These are phyloP conservation scores for Heliconius charithonia DNA, from an alignment of 2,888 invertebrate genomes.

Conservation along the genomic window DNA sequence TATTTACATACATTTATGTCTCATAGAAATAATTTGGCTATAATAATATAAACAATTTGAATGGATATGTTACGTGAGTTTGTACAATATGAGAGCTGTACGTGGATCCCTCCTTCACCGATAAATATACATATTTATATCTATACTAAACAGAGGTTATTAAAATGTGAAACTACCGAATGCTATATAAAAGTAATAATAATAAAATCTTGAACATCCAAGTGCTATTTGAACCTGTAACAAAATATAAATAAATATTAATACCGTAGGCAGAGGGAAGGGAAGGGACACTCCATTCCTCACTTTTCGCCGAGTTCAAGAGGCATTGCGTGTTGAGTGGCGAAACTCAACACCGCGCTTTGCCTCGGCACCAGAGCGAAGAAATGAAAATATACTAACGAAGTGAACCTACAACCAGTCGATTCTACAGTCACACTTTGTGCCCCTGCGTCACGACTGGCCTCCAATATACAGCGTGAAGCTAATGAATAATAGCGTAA, in stretches of 20 bases:
- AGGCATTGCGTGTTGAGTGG: too few relatives aligned
- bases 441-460: too few relatives aligned
- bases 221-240: constrained; percentile 66
- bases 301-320: too few relatives aligned
- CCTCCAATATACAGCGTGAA: too few relatives aligned
- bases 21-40: constrained; percentile 16
- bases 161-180: constrained; percentile 72
- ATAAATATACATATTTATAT: constrained; percentile 52
- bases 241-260: constrained; percentile 50
- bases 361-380: too few relatives aligned
- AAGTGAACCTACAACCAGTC: too few relatives aligned
- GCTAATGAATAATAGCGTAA: background rate
- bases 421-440: too few relatives aligned
- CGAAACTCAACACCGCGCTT: too few relatives aligned
- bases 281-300: too few relatives aligned
- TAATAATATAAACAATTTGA: constrained; percentile 28
- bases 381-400: too few relatives aligned
- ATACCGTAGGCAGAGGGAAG: too few relatives aligned
- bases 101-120: constrained; percentile 38
- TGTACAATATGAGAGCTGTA: constrained; percentile 64
- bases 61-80: constrained; percentile 70
- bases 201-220: constrained; percentile 64
- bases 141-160: constrained; percentile 22
- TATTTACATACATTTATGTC: constrained; percentile 26
- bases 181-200: constrained; percentile 63